A percentile compares a stretch with the other conserved stretches of the same genome.
phyloP scores from a whole-genome alignment of 2,888 invertebrate species.

The Sinotaia quadrata region DNA sequence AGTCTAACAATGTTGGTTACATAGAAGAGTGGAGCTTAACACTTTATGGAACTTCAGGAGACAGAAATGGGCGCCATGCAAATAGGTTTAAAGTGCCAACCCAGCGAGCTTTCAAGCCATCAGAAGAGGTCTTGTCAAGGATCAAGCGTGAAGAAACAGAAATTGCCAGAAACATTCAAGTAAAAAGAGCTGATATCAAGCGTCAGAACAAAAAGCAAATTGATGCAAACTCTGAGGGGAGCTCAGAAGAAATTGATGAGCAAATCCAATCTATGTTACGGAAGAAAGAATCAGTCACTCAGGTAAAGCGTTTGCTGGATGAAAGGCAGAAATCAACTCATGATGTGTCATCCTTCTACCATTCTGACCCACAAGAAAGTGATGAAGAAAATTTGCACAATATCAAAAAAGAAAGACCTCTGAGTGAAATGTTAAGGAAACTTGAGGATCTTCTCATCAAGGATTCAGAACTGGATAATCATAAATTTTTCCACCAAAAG shows the following conservation, averaged over 20 bases:
- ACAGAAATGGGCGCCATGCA: slow-evolving; percentile 18
- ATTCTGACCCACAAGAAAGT: no score
- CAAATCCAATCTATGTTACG: not conserved
- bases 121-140: slow-evolving; percentile 28
- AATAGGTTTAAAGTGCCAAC: not conserved
- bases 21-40: slow-evolving; percentile 36
- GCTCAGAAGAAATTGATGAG: not conserved
- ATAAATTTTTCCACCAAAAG: no score
- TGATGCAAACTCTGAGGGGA: not conserved
- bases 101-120: slow-evolving; percentile 29
- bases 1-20: slow-evolving; percentile 18
- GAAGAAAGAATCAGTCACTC: not conserved
- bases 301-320: slow-evolving; percentile 11
- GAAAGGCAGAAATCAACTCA: not conserved
- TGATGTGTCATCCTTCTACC: no score
- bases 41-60: slow-evolving; percentile 37
- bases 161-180: slow-evolving; percentile 34
- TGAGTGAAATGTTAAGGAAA: no score
- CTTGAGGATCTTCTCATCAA: no score
- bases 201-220: not conserved
- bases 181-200: slow-evolving; percentile 35
- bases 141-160: slow-evolving; percentile 44
- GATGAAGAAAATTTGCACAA: no score
- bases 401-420: no score
- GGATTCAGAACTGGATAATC: no score